Base-by-base conservation (phyloP, 2,113 vertebrate genomes). In the Charadrius vociferus region DNA sequence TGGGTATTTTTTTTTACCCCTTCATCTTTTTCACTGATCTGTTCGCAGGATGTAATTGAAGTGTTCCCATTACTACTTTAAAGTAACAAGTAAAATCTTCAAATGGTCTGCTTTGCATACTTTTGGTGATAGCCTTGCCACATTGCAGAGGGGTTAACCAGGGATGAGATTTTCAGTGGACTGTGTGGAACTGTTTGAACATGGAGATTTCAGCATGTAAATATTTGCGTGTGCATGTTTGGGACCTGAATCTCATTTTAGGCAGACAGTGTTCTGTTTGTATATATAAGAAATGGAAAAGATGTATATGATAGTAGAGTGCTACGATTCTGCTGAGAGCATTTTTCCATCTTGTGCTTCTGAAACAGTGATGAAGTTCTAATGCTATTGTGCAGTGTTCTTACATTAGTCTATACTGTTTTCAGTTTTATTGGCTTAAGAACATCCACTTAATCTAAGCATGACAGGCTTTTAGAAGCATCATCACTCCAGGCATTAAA, bases 381-480 rank as follows among this genome's bases (percentile, higher is more conserved):
- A 67, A 80, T 14, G 9, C 66, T 82, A 20, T 87, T 84, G 22
- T 74, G n/a, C 11, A 3, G 47, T 86, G 97, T 85, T 88, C 68
- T 86, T 88, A 74, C 63, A 34, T 90, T 88, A 86, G 59, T 77
- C 91, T 82, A 3, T 78, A 63, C 79, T 87, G 62, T 91, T 97
- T 96, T 92, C 52, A 45, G 73, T 96, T 96, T 97, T 98, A 93
- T 77, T 97, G 95, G 88, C 87, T 97, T 97, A 86, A 88, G 92
- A 95, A 90, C 74, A 96, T 95, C 77, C 84, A 59, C 86, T 98
- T 98, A 96, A 96, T 98, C 95, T 95, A 81, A 85, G 87, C 14
- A 36, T 97, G 95, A 94, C 94, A 95, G 90, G 90, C 86, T 95
- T 95, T 96, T 95, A 96, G 89, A 94, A 93, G 72, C 75, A 85